Evolutionary conservation across 2,797 vertebrate genomes (phyloP), one percentile per base, ranked within the genome.

Genomic region (Periparus ater): DNA sequence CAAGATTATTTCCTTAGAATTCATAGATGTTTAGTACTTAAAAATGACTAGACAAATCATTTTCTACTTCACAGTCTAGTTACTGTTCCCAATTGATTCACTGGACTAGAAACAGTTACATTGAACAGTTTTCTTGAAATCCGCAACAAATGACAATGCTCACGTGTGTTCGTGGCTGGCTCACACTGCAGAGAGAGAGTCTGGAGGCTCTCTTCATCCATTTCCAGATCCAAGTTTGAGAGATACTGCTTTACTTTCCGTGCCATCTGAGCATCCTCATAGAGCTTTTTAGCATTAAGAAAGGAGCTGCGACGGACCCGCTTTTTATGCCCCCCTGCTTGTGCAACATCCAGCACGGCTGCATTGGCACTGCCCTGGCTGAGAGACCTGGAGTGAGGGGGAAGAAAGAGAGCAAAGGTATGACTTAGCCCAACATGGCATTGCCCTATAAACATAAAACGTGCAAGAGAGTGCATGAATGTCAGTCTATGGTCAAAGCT

Each of bases 191-290:
- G 83, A 1, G 99, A 99, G 6, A 99, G 96, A 0, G 98, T 99
- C 97, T 99, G 99, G 48, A 99, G 99, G 65, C 98, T 99, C 96
- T 99, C 99, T 97, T 99, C 99, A 47, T 99, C 99, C 79, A 98
- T 99, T 93, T 99, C 99, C 83, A 99, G 98, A 92, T 98, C 98
- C 92, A 99, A 98, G 96, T 99, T 98, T 78, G 99, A 98, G 96
- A 99, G 98, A 97, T 99, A 99, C 95, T 99, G 99, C 85, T 99
- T 99, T 73, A 99, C 99, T 96, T 99, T 99, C 74, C 99, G 98
- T 90, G 99, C 99, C 99, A 99, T 99, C 97, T 99, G 99, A 62
- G 99, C 99, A 63, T 99, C 99, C 97, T 99, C 99, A 16, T 99
- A 99, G 48, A 99, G 98, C 97, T 99, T 99, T 98, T 99, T 99